A percentile compares a stretch with the other conserved stretches of the same genome.
Evolutionary conservation across 2,888 invertebrate genomes (phyloP).

Genomic region (Drosophila longiperda): DNA sequence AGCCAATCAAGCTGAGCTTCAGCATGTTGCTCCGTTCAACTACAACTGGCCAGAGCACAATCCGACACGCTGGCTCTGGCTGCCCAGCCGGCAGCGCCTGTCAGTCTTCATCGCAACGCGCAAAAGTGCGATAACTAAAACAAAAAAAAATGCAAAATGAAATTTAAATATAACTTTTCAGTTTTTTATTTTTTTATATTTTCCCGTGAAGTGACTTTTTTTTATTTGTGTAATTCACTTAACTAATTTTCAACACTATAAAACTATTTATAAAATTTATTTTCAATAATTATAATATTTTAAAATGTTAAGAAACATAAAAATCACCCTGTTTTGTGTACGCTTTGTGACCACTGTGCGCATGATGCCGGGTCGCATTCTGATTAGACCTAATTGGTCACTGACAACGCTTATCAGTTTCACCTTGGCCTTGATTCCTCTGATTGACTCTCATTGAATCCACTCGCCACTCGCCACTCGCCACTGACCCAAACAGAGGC

Average conservation of each 20-base stretch:
- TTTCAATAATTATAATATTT: neutral
- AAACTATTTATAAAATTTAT: neutral
- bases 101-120: conserved; percentile 68
- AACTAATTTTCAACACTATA: neutral
- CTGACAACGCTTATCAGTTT: conserved; percentile 66
- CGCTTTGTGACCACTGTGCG: conserved; percentile 43
- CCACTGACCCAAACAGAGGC: conserved; percentile 62
- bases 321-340: neutral
- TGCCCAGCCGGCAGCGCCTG: conserved; percentile 35
- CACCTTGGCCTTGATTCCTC: conserved; percentile 80
- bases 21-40: conserved; percentile 66
- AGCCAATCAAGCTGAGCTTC: conserved; percentile 72
- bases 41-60: conserved; percentile 36
- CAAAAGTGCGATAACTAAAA: neutral
- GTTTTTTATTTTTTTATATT: neutral
- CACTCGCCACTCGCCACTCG: conserved; percentile 11
- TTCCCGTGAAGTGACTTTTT: neutral
- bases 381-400: conserved; percentile 64
- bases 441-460: conserved; percentile 63
- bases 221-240: neutral
- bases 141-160: neutral
- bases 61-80: conserved; percentile 1
- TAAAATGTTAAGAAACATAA: too few species aligned
- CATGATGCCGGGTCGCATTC: conserved; percentile 56
- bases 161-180: neutral